Evolutionary conservation across 2,797 vertebrate genomes (phyloP).

Genomic region (Crenuchus spilurus): DNA sequence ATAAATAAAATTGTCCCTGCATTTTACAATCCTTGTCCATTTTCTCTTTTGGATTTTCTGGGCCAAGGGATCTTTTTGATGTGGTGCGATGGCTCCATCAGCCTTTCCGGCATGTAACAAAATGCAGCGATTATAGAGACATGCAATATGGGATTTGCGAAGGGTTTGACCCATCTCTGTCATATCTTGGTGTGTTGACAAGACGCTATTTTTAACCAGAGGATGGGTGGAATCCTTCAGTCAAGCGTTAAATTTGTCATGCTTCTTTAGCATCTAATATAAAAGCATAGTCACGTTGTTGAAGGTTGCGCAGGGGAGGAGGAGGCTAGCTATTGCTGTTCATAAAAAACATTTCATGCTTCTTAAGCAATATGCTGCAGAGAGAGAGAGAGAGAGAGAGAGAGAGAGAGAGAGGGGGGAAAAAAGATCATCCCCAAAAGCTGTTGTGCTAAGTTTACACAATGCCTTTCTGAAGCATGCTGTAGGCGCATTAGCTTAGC

Average conservation of each 20-base stretch:
- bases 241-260: slow-evolving; percentile 3
- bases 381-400: not conserved
- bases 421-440: not conserved
- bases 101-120: not conserved
- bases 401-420: not conserved
- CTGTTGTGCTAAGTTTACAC: not conserved
- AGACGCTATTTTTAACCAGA: not conserved
- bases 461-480: not conserved
- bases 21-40: not conserved
- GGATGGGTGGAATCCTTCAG: slow-evolving; percentile 8
- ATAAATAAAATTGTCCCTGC: not conserved
- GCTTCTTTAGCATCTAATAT: slow-evolving; percentile 5
- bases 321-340: not conserved
- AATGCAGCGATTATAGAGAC: not conserved
- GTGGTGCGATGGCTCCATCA: not conserved
- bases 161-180: not conserved
- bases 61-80: not conserved
- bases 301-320: not conserved
- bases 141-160: not conserved
- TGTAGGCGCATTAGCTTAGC: not conserved
- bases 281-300: slow-evolving; percentile 3
- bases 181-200: not conserved
- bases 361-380: not conserved
- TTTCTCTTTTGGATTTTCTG: not conserved
- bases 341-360: not conserved